Evolutionary conservation across 2,113 vertebrate genomes (phyloP).

Genomic region (Nansenia antarctica): DNA sequence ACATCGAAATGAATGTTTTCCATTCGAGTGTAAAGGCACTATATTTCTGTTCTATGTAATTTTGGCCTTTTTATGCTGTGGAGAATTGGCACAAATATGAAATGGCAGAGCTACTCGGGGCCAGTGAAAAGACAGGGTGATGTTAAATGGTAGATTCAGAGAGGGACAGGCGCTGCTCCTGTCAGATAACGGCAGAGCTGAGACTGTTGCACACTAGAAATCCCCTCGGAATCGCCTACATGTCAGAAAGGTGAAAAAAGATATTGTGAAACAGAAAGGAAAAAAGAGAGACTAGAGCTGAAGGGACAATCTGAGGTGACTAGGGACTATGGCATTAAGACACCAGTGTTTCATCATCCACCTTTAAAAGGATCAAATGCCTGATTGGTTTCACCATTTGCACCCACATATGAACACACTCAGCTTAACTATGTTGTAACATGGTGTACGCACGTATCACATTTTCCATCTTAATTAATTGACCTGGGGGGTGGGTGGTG

Average conservation of each 20-base stretch:
- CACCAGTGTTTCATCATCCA: too few relatives aligned
- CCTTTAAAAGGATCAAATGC: too few relatives aligned
- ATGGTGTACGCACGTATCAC: too few relatives aligned
- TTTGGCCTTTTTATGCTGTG: slow-evolving; percentile 58
- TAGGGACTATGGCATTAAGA: not conserved
- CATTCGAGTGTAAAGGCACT: not conserved
- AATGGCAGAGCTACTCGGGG: slow-evolving; percentile 60
- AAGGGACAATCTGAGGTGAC: not conserved
- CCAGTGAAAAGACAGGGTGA: slow-evolving; percentile 40
- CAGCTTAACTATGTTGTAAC: too few relatives aligned
- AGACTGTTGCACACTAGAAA: slow-evolving; percentile 35
- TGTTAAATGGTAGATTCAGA: slow-evolving; percentile 62
- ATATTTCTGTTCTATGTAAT: slow-evolving; percentile 19
- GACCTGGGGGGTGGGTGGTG: too few relatives aligned
- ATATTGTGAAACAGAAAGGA: slow-evolving; percentile 13
- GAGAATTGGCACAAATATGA: slow-evolving; percentile 55
- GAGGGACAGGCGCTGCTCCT: slow-evolving; percentile 58
- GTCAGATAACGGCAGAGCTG: slow-evolving; percentile 63
- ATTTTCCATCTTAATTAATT: too few relatives aligned
- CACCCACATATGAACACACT: too few relatives aligned
- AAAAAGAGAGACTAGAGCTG: not conserved
- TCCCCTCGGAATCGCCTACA: slow-evolving; percentile 54
- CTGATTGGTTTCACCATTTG: too few relatives aligned
- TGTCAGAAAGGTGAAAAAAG: slow-evolving; percentile 50
- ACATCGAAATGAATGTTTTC: too few relatives aligned